phyloP scores from a whole-genome alignment of 2,888 invertebrate genomes.

The Lepidonotus clava region DNA sequence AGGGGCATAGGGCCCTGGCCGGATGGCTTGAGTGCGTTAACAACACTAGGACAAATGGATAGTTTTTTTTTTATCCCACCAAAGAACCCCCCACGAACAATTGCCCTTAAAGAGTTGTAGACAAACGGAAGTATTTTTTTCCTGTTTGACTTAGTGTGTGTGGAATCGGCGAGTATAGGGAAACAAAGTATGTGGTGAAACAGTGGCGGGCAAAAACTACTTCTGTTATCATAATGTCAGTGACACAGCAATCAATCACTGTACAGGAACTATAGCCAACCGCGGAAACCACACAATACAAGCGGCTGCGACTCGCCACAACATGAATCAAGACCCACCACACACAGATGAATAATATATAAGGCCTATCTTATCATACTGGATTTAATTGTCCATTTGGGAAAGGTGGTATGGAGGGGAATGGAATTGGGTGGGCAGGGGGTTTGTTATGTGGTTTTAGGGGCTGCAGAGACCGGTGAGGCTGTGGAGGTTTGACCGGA shows the following conservation, averaged over 20 bases:
- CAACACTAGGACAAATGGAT: neutral
- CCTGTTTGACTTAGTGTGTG: neutral
- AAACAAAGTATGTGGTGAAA: neutral
- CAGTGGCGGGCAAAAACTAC: neutral
- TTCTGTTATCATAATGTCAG: neutral
- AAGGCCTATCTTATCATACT: neutral
- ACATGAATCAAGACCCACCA: neutral
- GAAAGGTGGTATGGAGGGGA: no score
- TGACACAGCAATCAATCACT: conserved; percentile 25
- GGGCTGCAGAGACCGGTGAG: neutral
- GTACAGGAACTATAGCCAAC: neutral
- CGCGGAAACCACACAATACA: neutral
- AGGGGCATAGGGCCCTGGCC: neutral
- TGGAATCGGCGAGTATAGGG: neutral
- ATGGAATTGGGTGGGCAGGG: no score
- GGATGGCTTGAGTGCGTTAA: neutral
- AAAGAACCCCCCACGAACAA: neutral
- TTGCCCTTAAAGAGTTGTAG: neutral
- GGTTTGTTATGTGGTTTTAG: neutral
- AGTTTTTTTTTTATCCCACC: neutral
- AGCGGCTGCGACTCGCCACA: neutral
- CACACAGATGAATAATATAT: neutral
- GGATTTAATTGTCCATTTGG: no score
- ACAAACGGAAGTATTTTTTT: neutral
- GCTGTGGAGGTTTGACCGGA: neutral